Conservation (phyloP, 2,888 invertebrate genomes). For the Leptothorax acervorum region DNA sequence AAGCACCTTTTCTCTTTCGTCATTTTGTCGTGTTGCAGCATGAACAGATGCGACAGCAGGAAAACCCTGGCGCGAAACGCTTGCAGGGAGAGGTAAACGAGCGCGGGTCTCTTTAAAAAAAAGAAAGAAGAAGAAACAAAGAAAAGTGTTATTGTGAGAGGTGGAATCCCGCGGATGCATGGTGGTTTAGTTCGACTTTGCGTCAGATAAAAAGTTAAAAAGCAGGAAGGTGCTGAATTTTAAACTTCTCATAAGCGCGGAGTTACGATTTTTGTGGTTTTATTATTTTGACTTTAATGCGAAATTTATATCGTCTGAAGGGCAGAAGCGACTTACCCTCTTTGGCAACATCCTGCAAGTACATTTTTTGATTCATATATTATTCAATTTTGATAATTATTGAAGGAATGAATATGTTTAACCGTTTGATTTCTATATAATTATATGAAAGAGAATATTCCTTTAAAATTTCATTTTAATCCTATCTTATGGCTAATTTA, state of each 20-base stretch:
- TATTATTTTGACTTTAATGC: constrained; percentile 42
- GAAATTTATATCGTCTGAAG: constrained; percentile 19
- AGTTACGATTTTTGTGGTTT: constrained; percentile 39
- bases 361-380: constrained; percentile 5
- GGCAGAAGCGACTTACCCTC: not conserved
- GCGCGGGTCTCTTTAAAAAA: constrained; percentile 23
- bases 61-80: constrained; percentile 25
- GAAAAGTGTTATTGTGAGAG: constrained; percentile 41
- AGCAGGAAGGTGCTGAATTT: constrained; percentile 48
- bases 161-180: constrained; percentile 22
- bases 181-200: constrained; percentile 35
- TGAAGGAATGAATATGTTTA: not conserved
- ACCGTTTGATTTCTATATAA: not conserved
- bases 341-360: not conserved
- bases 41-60: constrained; percentile 44
- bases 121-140: not conserved
- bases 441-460: not conserved
- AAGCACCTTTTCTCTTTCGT: constrained; percentile 52
- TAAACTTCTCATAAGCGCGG: constrained; percentile 31
- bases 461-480: not conserved
- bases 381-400: constrained; percentile 5
- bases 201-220: constrained; percentile 46
- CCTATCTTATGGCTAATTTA: not conserved
- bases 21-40: constrained; percentile 45
- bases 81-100: not conserved